Percentiles rank a stretch among this genome's conserved stretches.
Conservation (phyloP, 2,797 vertebrate genomes). For the Sebastes wilsoni region DNA sequence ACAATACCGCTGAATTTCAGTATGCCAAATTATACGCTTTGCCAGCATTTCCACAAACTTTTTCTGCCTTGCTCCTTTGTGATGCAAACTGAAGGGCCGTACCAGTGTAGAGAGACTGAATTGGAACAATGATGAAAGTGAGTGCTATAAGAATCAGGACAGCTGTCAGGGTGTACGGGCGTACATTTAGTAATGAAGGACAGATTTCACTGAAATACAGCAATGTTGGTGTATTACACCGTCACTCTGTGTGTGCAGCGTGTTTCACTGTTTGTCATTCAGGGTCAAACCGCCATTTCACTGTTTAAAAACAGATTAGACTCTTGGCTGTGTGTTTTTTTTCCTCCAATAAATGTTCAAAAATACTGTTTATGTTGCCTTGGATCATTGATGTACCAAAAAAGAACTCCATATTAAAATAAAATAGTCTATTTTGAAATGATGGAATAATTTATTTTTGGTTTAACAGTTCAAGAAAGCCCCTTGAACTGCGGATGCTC, state of each 20-base stretch:
- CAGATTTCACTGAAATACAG: conserved; percentile 29
- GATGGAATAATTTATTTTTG: not conserved
- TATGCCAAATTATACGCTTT: conserved; percentile 39
- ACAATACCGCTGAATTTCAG: conserved; percentile 21
- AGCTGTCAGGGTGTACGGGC: conserved; percentile 51
- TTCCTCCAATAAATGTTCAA: not conserved
- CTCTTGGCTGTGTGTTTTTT: conserved; percentile 8
- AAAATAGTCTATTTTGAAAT: not conserved
- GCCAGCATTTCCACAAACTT: conserved; percentile 41
- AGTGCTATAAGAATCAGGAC: conserved; percentile 50
- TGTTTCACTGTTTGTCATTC: conserved; percentile 19
- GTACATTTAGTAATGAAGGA: conserved; percentile 20
- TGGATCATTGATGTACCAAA: not conserved
- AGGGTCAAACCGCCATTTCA: conserved; percentile 14
- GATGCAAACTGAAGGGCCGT: conserved; percentile 64
- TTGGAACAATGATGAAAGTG: conserved; percentile 69
- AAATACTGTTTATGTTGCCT: conserved; percentile 4
- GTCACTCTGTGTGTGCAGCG: not conserved
- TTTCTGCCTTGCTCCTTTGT: conserved; percentile 52
- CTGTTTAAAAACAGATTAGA: conserved; percentile 16
- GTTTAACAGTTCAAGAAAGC: not conserved
- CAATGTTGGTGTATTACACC: not conserved
- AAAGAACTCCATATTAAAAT: not conserved
- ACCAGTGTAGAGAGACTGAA: conserved; percentile 44
- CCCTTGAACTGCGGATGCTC: not conserved